phyloP scores from a whole-genome alignment of 2,888 invertebrate species.

The Pomacea canaliculata region DNA sequence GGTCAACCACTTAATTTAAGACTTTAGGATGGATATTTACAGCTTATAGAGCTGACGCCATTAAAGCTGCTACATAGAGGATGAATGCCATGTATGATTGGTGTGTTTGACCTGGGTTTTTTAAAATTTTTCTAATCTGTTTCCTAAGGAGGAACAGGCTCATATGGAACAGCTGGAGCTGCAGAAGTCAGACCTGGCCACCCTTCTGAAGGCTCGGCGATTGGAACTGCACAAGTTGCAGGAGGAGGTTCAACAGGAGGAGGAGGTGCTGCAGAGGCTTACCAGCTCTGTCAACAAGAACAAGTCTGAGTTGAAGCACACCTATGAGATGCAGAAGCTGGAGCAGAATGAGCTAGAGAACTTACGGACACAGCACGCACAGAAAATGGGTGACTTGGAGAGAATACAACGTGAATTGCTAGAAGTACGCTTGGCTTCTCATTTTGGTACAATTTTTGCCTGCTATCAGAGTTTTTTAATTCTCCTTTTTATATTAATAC shows the following conservation, averaged over 20 bases:
- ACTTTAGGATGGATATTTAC: no score
- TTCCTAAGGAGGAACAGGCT: constrained; percentile 49
- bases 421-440: constrained; percentile 43
- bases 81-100: no score
- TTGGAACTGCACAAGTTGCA: constrained; percentile 51
- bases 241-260: constrained; percentile 58
- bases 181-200: constrained; percentile 51
- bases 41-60: no score
- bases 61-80: no score
- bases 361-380: constrained; percentile 55
- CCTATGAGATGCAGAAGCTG: constrained; percentile 59
- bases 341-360: constrained; percentile 58
- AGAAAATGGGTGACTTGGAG: constrained; percentile 56
- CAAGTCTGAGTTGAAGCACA: constrained; percentile 60
- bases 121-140: neutral
- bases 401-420: constrained; percentile 54
- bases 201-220: constrained; percentile 48
- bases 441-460: neutral
- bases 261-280: constrained; percentile 59
- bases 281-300: constrained; percentile 56
- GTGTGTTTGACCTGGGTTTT: neutral
- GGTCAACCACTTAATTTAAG: no score
- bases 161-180: constrained; percentile 48
- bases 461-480: neutral
- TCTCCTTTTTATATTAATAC: neutral